Evolutionary conservation across 2,113 vertebrate genomes (phyloP), one percentile per base, ranked within the genome.

Genomic region (Brachyistius frenatus): DNA sequence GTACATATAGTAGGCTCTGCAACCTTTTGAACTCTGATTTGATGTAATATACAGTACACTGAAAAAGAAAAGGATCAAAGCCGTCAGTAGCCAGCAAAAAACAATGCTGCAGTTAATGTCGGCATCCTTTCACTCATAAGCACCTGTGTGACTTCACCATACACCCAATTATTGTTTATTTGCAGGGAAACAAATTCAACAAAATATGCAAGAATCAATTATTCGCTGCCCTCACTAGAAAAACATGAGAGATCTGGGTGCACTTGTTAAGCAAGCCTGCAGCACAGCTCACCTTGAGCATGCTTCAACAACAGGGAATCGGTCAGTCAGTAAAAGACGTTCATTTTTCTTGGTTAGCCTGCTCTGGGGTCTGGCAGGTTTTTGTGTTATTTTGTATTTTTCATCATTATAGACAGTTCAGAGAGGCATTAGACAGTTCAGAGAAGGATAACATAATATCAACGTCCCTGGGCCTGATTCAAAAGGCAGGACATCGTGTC

Each of bases 391-490:
- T 53, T 60, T 54, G 55, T 46, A 9, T 53, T 36, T 66, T 35
- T 76, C 41, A 41, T 79, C 55, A 73, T 54, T 41, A n/a, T 15
- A 47, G n/a, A 46, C 46, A 57, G 35, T 54, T 73, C 58, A 76
- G 46, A 69, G 61, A 3, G 16, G 36, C 33, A 64, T 67, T 69
- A 67, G 39, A 49, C 33, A 7, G 60, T 69, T 85, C 68, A 60
- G 57, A 66, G 75, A 73, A 76, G 37, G 62, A 73, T 69, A 69
- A 74, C 66, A 65, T 71, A 71, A 87, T 72, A 71, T 70, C 54
- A 58, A 37, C 53, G 49, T 62, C 37, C 52, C 23, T 46, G 46
- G 64, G 44, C 58, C 66, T 61, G 49, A 85, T 66, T 78, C 64
- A 69, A 76, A 23, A 81, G 11, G 3, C 23, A 52, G 71, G 64